phyloP scores from a whole-genome alignment of 2,113 vertebrate genomes.

The Calypte anna region DNA sequence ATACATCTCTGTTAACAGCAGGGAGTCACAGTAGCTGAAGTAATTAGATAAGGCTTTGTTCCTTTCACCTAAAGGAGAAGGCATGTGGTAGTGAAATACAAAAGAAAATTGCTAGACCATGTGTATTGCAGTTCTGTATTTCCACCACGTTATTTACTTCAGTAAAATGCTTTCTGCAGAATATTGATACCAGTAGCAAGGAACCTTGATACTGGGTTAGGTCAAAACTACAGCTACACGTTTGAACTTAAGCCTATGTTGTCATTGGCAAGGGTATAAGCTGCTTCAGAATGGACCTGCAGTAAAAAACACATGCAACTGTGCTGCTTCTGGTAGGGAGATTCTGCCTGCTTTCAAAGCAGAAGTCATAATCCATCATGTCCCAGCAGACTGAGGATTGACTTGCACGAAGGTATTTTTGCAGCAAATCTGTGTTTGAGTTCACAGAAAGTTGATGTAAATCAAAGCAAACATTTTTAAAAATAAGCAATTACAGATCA shows the following conservation, averaged over 20 bases:
- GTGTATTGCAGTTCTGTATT: not conserved
- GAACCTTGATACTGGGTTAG: not conserved
- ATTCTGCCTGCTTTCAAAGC: not conserved
- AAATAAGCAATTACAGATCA: not conserved
- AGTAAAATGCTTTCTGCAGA: not conserved
- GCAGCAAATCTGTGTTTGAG: not conserved
- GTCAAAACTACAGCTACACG: not conserved
- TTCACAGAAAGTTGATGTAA: not conserved
- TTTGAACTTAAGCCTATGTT: not conserved
- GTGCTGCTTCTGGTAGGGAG: not conserved
- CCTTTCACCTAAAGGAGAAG: slow-evolving; percentile 46
- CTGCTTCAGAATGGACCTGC: not conserved
- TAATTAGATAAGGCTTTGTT: slow-evolving; percentile 53
- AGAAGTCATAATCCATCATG: not conserved
- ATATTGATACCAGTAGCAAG: not conserved
- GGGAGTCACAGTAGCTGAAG: slow-evolving; percentile 12
- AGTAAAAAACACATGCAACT: not conserved
- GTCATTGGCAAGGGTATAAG: not conserved
- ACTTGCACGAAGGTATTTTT: not conserved
- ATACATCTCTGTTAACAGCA: slow-evolving; percentile 22
- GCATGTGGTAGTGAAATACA: not conserved
- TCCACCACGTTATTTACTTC: not conserved
- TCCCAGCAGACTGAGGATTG: not conserved
- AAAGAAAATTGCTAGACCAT: not conserved
- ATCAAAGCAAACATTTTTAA: not conserved